Evolutionary conservation across 1,140 invertebrate species (phyloP), one percentile per base, ranked within the genome.

Genomic region (Kradibia gibbosae): DNA sequence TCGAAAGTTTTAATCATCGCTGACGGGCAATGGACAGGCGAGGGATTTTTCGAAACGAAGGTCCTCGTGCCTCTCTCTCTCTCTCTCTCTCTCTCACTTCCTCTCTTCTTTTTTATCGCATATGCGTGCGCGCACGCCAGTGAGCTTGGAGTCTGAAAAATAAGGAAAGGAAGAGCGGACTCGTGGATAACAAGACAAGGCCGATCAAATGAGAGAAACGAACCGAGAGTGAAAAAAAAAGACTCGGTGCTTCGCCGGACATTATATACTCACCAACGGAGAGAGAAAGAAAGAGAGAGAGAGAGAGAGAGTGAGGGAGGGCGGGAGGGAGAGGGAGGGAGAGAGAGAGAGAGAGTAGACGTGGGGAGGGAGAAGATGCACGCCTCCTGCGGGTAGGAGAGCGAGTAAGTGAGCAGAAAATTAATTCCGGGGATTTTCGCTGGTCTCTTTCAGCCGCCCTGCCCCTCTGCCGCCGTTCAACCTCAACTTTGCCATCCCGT

Each of bases 341-440:
- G 4, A 22, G 34, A 25, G 67, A 0, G 67, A 25, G 67, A 0
- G 42, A 28, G n/a, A 39, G n/a, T 11, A 17, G 22, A 17, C 50
- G 50, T 8, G 10, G 50, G 50, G 50, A 62, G 48, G 28, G 71
- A n/a, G 48, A 20, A 25, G 84, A 65, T 60, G 50, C 8, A 65
- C 62, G 83, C 80, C 65, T 80, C 80, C 60, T 50, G 79, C 72
- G 79, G 86, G 83, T 80, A 83, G 39, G 60, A 80, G 78, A 72
- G 83, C 82, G 13, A 67, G 84, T 84, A 87, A 87, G 85, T 83
- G 85, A 83, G 82, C 84, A 87, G 88, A 89, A 88, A 89, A 90
- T 90, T 89, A 90, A 90, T 89, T 89, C 85, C 84, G 82, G 85
- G 73, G 83, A 89, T 88, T 89, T 89, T 88, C 86, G 84, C 83